phyloP scores from a whole-genome alignment of 2,113 vertebrate genomes.

The Aythya baeri region DNA sequence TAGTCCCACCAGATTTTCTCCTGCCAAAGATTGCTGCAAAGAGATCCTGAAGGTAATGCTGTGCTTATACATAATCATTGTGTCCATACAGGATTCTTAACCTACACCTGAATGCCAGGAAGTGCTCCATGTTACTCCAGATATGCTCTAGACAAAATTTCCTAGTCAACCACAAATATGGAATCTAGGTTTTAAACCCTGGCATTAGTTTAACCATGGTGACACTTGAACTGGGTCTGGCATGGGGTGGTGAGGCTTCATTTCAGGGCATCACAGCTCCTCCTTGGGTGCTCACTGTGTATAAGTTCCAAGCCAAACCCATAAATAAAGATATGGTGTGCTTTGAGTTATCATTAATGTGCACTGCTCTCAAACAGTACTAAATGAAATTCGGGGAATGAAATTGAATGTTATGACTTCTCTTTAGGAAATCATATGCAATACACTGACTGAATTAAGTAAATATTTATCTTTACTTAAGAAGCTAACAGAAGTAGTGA shows the following conservation, averaged over 20 bases:
- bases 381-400: not conserved
- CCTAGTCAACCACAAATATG: not conserved
- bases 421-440: not conserved
- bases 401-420: not conserved
- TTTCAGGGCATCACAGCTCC: not conserved
- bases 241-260: not conserved
- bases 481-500: not conserved
- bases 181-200: not conserved
- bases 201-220: not conserved
- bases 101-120: not conserved
- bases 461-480: not conserved
- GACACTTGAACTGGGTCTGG: not conserved
- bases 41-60: not conserved
- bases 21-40: not conserved
- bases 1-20: not conserved
- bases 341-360: not conserved
- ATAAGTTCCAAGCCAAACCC: not conserved
- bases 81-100: not conserved
- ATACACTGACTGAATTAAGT: fast-evolving
- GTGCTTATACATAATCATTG: not conserved
- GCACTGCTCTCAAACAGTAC: not conserved
- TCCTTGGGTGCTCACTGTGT: not conserved
- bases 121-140: not conserved
- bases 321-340: not conserved
- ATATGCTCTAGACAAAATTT: not conserved